A percentile compares a stretch with the other conserved stretches of the same genome.
These are phyloP conservation scores for Epicampocera succincta DNA, from an alignment of 2,888 invertebrate species.

Conservation along the genomic window DNA sequence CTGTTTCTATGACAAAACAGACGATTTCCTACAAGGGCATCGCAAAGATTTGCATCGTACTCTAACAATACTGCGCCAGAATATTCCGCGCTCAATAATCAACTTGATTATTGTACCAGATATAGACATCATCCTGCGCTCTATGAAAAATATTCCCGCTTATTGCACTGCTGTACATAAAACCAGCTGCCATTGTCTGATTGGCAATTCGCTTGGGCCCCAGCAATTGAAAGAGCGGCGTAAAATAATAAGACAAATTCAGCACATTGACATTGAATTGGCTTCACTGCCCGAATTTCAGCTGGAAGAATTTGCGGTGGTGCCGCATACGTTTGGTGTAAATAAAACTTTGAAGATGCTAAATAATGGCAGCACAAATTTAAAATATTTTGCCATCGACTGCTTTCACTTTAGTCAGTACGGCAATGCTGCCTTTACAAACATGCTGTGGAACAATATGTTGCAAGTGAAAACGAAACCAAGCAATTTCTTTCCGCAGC, in stretches of 20 bases:
- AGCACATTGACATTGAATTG: slow-evolving; percentile 82
- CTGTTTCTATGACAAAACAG: slow-evolving; percentile 82
- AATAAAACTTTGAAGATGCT: slow-evolving; percentile 76
- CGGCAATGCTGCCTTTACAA: slow-evolving; percentile 83
- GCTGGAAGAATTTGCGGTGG: slow-evolving; percentile 83
- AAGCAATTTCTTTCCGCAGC: slow-evolving; percentile 53
- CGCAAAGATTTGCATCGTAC: slow-evolving; percentile 81
- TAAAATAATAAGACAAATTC: slow-evolving; percentile 79
- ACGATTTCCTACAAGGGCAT: slow-evolving; percentile 81
- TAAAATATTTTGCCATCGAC: slow-evolving; percentile 83
- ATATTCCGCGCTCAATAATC: slow-evolving; percentile 82
- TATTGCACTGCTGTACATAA: slow-evolving; percentile 73
- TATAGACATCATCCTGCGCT: slow-evolving; percentile 67
- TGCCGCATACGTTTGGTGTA: slow-evolving; percentile 81
- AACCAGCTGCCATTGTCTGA: slow-evolving; percentile 75
- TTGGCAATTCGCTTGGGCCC: slow-evolving; percentile 70
- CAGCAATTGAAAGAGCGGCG: slow-evolving; percentile 56
- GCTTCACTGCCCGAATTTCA: slow-evolving; percentile 79
- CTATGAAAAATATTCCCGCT: slow-evolving; percentile 70
- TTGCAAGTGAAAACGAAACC: slow-evolving; percentile 82
- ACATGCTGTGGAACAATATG: slow-evolving; percentile 84
- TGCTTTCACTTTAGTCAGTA: slow-evolving; percentile 86
- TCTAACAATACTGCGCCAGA: slow-evolving; percentile 82
- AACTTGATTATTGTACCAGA: slow-evolving; percentile 76
- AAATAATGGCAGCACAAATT: slow-evolving; percentile 81